Base-by-base conservation (phyloP, 2,888 invertebrate species). In the Steromphala cineraria region DNA sequence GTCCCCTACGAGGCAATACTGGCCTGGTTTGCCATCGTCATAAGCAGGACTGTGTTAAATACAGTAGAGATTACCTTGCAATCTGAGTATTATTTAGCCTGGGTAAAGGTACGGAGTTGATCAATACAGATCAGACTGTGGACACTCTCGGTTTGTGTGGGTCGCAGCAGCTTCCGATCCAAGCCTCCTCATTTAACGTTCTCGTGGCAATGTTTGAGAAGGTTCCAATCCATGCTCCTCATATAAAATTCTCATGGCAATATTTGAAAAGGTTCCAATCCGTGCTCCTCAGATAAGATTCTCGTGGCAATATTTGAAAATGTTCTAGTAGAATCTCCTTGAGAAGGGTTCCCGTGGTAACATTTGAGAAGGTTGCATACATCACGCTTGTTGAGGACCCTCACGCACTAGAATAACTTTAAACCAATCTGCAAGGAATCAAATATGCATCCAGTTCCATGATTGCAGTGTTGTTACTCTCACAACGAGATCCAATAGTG, bases 61-160 rank as follows among this genome's bases (percentile, higher is more conserved):
- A 71, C 71, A 40, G 71, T 17, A 31, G 40, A 40, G 31, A 71
- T 71, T 40, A 71, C 71, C 71, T 71, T 71, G 36, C 71, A 71
- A 40, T 40, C 71, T 19, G 62, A 24, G 62, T 28, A 62, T 62
- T 62, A 62, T 62, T 28, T 62, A 62, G 24, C 62, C 62, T 62
- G 28, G 28, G 62, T 62, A 40, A 40, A 71, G 71, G 71, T 71
- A 71, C 62, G 40, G 19, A 36, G 31, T 19, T 17, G 19, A 71
- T 71, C 71, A 71, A 71, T 71, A 71, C 36, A 31, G 36, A 36
- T 71, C 71, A 71, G 71, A 71, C 40, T 71, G 36, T 15, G 62
- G 28, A 24, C 62, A 62, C 62, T 28, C 62, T 62, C 17, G 28
- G 17, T 62, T 28, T 17, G 28, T 28, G 0, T 15, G 62, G 62